Evolutionary conservation across 2,888 invertebrate species (phyloP), one percentile per base, ranked within the genome.

Genomic region (Lepeophtheirus nordmannii): DNA sequence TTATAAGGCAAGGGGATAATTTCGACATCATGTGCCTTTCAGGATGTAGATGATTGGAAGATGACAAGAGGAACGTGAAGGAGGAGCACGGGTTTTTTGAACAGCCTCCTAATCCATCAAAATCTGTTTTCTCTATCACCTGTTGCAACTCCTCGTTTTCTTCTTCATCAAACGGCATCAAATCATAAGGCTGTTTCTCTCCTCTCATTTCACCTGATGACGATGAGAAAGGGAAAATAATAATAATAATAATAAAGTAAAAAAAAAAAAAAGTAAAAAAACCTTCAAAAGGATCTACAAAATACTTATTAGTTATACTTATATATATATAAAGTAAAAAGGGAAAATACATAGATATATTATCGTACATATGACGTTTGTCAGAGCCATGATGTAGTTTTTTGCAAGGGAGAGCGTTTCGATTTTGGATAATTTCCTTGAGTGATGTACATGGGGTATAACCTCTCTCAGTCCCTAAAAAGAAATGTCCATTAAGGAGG

Each of bases 341-440:
- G 30, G 30, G 30, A 30, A 30, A 30, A 30, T 30, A 30, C 7
- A 30, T 30, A n/a, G n/a, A n/a, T n/a, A n/a, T n/a, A n/a, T n/a
- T n/a, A 30, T 30, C 67, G 69, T 83, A 75, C 87, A 86, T 71
- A 89, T 86, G 69, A 87, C 85, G 75, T 89, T 89, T 37, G 89
- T 89, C 69, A 90, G 79, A 14, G 89, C 88, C 79, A 87, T 89
- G 68, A 90, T 89, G 76, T 89, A 90, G 77, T 89, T 89, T 78
- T 87, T 88, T 71, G 89, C 89, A 74, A 90, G 78, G 11, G 89
- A 89, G 68, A 90, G 77, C 0, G 89, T 90, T 77, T 89, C 89
- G 71, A 90, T 87, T 78, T 90, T 90, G 10, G 88, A 88, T 68
- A 90, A 78, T 72, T 87, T 86, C 68, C 88, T 80, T 71, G 87